Conservation (phyloP, 2,888 invertebrate genomes). For the Sinohyriopsis cumingii region DNA sequence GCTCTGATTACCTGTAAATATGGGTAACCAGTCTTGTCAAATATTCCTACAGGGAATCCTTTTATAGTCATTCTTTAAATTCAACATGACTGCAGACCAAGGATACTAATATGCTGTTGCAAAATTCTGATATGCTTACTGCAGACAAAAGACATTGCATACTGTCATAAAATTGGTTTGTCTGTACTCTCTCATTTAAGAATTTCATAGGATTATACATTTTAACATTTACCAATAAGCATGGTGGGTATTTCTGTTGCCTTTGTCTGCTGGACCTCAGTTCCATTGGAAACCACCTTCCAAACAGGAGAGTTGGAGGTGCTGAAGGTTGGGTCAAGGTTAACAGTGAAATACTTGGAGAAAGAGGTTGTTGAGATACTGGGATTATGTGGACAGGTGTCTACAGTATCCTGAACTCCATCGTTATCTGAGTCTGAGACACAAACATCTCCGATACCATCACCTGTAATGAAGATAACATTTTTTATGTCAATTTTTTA, state of each 20-base stretch:
- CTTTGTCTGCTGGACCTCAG: slow-evolving; percentile 47
- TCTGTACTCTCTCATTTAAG: neutral
- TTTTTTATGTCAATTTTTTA: neutral
- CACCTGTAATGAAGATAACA: slow-evolving; percentile 74
- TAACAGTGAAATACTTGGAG: slow-evolving; percentile 33
- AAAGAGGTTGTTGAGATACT: slow-evolving; percentile 39
- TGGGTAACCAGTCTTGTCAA: neutral
- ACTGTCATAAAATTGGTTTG: neutral
- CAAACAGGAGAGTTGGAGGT: slow-evolving; percentile 28
- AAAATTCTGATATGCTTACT: neutral
- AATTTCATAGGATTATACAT: neutral
- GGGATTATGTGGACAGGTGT: slow-evolving; percentile 85
- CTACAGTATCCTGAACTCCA: slow-evolving; percentile 82
- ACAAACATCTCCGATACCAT: slow-evolving; percentile 87
- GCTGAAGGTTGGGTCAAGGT: slow-evolving; percentile 41
- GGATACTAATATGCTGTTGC: neutral
- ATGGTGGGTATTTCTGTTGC: slow-evolving; percentile 52
- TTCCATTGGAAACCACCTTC: slow-evolving; percentile 45
- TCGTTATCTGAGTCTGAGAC: slow-evolving; percentile 89
- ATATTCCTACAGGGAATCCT: neutral
- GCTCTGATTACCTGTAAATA: slow-evolving; percentile 41
- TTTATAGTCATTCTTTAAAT: neutral
- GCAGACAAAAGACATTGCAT: neutral
- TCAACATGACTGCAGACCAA: neutral
- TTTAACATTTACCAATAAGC: slow-evolving; percentile 47